A percentile compares a stretch with the other conserved stretches of the same genome.
Conservation (phyloP, 2,797 vertebrate genomes). For the Neomorphus geoffroyi region DNA sequence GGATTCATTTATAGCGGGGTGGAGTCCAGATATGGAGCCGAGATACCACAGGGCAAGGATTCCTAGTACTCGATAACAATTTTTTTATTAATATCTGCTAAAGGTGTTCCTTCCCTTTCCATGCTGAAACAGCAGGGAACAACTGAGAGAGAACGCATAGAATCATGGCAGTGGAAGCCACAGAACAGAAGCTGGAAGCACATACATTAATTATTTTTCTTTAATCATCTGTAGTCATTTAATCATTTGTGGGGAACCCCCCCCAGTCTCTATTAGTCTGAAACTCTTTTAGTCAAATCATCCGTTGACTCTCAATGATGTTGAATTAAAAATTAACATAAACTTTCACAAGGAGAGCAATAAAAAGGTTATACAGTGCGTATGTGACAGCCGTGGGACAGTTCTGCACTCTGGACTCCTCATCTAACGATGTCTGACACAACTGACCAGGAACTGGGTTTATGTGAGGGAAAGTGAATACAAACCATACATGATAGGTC, state of each 20-base stretch:
- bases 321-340: not conserved
- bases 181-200: not conserved
- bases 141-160: not conserved
- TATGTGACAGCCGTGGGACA: accelerated
- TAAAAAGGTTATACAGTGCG: not conserved
- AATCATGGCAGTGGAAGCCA: not conserved
- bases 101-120: not conserved
- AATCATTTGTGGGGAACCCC: not conserved
- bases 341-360: accelerated
- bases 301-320: not conserved
- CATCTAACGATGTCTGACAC: not conserved
- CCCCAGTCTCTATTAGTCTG: not conserved
- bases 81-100: not conserved
- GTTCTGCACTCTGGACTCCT: not conserved
- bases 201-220: accelerated
- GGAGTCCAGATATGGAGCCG: not conserved
- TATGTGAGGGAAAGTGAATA: not conserved
- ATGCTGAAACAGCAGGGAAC: not conserved
- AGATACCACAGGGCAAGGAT: not conserved
- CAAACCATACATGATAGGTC: not conserved
- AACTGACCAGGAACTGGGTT: not conserved
- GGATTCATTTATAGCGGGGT: not conserved
- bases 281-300: not conserved
- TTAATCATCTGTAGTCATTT: not conserved
- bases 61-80: not conserved